Evolutionary conservation across 2,888 invertebrate species (phyloP), one percentile per base, ranked within the genome.

Genomic region (Orthosia cruda): DNA sequence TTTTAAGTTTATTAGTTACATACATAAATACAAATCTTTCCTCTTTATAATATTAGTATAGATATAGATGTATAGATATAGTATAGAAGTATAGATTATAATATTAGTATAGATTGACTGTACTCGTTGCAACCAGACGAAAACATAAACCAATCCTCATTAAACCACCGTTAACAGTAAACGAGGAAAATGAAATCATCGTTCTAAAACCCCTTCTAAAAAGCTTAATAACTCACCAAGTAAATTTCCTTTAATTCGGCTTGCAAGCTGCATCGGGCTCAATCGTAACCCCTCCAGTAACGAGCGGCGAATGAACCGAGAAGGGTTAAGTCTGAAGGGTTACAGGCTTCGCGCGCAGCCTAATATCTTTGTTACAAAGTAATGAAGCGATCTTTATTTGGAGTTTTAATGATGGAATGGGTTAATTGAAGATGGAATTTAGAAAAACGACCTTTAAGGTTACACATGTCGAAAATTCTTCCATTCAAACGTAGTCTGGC

Each of bases 261-360:
- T 92, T 93, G 94, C 90, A 87, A 80, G 82, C 71, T 87, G 86
- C 87, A 88, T 71, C 77, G 79, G 91, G 86, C 85, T 92, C 90
- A 89, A 90, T 92, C 90, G 91, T 91, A 94, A 93, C 94, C 94
- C 95, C 92, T n/a, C 91, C 88, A 86, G 89, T 92, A 93, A 93
- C 92, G 93, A 92, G 90, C 87, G 83, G 89, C 88, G 90, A 88
- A 87, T 90, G 88, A 88, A 89, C 87, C 87, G 77, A 83, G 86
- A 86, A 90, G 90, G 90, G 90, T 86, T 81, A 58, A 70, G 82
- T 83, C 88, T 87, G 83, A 83, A 84, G 85, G 88, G 87, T 85
- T 91, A 87, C 80, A 75, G 87, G 78, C 77, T 88, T 85, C 83
- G 74, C 85, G 77, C 85, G 80, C 85, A 87, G 84, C 87, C 87